Evolutionary conservation across 1,140 invertebrate species (phyloP).

Genomic region (Acyrthosiphon pisum): DNA sequence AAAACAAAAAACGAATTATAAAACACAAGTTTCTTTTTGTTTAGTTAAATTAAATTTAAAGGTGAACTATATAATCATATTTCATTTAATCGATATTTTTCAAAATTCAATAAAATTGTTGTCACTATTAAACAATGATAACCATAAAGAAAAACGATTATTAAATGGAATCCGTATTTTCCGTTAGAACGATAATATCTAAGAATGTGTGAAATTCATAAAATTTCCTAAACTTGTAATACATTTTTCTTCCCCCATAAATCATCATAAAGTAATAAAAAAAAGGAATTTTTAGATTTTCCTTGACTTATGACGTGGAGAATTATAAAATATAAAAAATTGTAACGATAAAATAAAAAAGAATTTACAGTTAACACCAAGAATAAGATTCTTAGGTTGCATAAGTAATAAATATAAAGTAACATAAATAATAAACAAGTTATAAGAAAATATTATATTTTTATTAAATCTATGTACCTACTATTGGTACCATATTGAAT

Average conservation of each 20-base stretch:
- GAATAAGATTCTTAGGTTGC: background rate
- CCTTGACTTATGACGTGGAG: background rate
- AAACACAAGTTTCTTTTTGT: background rate
- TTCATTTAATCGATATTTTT: background rate
- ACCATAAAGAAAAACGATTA: background rate
- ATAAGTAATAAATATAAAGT: background rate
- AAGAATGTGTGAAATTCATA: background rate
- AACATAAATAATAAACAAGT: background rate
- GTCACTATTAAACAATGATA: background rate
- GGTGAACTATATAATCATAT: background rate
- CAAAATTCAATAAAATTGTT: background rate
- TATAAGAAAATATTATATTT: background rate
- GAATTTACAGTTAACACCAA: background rate
- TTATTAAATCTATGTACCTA: background rate
- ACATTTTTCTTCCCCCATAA: background rate
- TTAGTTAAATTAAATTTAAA: background rate
- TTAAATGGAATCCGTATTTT: background rate
- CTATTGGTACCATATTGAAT: background rate
- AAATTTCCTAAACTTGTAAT: background rate
- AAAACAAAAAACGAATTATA: background rate
- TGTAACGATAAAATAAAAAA: background rate
- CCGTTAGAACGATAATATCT: background rate
- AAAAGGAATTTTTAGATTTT: slow-evolving; percentile 7
- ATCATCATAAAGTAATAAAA: slow-evolving; percentile 21
- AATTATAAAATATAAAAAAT: background rate